These are phyloP conservation scores for Hoplodrina blanda DNA, from an alignment of 2,888 invertebrate genomes.

Conservation along the genomic window DNA sequence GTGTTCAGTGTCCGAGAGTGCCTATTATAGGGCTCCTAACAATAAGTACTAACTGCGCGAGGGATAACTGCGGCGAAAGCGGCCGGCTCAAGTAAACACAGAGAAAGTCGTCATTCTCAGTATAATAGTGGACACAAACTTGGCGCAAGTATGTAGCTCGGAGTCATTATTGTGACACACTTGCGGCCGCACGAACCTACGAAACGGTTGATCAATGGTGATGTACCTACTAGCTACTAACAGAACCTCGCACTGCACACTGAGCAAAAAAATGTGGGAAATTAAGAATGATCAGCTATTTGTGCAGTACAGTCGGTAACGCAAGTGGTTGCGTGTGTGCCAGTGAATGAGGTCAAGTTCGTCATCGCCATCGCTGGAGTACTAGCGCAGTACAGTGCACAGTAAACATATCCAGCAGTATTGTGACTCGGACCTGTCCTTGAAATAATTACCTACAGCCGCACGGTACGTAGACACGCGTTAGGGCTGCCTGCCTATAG, in stretches of 20 bases:
- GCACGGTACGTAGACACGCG: too few species aligned
- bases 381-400: not conserved
- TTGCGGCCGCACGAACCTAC: conserved; percentile 23
- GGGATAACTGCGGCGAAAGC: conserved; percentile 42
- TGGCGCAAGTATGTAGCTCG: conserved; percentile 12
- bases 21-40: conserved; percentile 8
- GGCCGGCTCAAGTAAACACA: conserved; percentile 50
- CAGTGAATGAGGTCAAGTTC: conserved; percentile 13
- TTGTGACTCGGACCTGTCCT: too few species aligned
- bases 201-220: conserved; percentile 9
- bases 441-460: too few species aligned
- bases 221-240: conserved; percentile 1
- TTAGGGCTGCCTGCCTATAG: too few species aligned
- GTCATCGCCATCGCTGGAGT: not conserved
- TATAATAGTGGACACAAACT: conserved; percentile 26
- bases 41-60: conserved; percentile 21
- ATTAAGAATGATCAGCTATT: conserved; percentile 2
- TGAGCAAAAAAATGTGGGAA: conserved; percentile 9
- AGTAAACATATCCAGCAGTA: not conserved
- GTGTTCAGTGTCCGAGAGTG: conserved; percentile 17
- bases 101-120: conserved; percentile 50
- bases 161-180: conserved; percentile 37
- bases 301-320: conserved; percentile 1
- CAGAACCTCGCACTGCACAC: conserved; percentile 10
- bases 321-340: conserved; percentile 10